Evolutionary conservation across 2,888 invertebrate genomes (phyloP).

Genomic region (Smittia aterrima): DNA sequence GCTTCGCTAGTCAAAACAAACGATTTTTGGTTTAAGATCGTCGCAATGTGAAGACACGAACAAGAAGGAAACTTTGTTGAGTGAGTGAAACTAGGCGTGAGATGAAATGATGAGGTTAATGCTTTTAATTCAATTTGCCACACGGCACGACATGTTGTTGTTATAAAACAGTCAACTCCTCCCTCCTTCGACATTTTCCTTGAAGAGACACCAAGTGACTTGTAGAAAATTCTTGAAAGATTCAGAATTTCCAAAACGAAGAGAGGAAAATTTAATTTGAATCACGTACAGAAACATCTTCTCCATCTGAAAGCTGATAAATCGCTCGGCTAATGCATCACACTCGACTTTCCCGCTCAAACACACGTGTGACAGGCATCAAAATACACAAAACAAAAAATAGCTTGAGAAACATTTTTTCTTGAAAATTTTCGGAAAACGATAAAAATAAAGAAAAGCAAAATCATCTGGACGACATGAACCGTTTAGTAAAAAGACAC

Average conservation of each 20-base stretch:
- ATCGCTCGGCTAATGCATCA: slow-evolving; percentile 17
- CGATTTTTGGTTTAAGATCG: too few species aligned
- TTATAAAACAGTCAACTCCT: too few species aligned
- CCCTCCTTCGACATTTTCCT: too few species aligned
- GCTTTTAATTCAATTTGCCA: slow-evolving; percentile 26
- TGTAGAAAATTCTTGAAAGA: too few species aligned
- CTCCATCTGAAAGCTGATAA: slow-evolving; percentile 5
- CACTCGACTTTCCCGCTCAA: not conserved
- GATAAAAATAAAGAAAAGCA: not conserved
- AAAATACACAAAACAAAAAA: too few species aligned
- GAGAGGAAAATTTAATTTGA: slow-evolving; percentile 10
- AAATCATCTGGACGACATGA: not conserved
- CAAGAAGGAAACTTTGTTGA: not conserved
- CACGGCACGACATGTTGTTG: too few species aligned
- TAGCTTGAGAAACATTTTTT: too few species aligned
- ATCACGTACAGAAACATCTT: slow-evolving; percentile 33
- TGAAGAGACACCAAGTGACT: too few species aligned
- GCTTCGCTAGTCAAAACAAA: too few species aligned
- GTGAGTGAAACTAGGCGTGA: not conserved
- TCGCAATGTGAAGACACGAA: too few species aligned
- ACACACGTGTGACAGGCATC: slow-evolving; percentile 22
- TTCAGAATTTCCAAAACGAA: not conserved
- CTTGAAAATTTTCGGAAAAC: not conserved
- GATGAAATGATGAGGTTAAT: slow-evolving; percentile 29
- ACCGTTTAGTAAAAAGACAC: not conserved